Evolutionary conservation across 2,797 vertebrate species (phyloP), one percentile per base, ranked within the genome.

Genomic region (Micropoecilia bifurca): DNA sequence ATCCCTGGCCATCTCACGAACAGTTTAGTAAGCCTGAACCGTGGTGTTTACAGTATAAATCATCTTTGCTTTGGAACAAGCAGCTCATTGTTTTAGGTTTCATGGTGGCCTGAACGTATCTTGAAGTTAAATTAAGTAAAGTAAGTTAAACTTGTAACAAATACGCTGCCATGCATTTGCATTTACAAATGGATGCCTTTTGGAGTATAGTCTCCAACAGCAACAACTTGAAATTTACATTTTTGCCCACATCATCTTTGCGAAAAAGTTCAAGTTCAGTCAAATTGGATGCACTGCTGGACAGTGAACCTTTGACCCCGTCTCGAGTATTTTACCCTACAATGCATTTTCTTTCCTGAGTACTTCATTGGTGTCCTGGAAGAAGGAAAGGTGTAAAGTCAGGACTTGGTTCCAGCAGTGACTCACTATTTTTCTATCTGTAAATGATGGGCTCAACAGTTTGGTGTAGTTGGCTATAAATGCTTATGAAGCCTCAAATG

Each of bases 1-100:
- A 92, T 88, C 86, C 86, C 74, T 7, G 71, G 79, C 80, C 79
- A 80, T 84, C 86, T 89, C 81, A 72, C 16, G 80, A 87, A 87
- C 87, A 84, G 85, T 89, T 84, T 85, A 74, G 77, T 81, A 75
- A 90, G 88, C 77, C 71, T 43, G 18, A 85, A 84, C 74, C 69
- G 73, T 14, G 1, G 76, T 0, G 61, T 81, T 46, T 47, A 46
- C 46, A 9, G 69, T 71, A 81, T 84, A 41, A 89, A 82, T 86
- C 84, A 77, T n/a, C 33, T 84, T 57, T 46, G n/a, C 30, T 78
- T 80, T 47, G 25, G 25, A 33, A 75, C 46, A 89, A 80, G 71
- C 78, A 50, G n/a, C 45, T 79, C 80, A 75, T 90, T 90, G 39
- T 43, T n/a, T 68, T 25, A 41, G 36, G 25, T 41, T 69, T 69